phyloP scores from a whole-genome alignment of 2,113 vertebrate genomes.

The Crotalus tigris region DNA sequence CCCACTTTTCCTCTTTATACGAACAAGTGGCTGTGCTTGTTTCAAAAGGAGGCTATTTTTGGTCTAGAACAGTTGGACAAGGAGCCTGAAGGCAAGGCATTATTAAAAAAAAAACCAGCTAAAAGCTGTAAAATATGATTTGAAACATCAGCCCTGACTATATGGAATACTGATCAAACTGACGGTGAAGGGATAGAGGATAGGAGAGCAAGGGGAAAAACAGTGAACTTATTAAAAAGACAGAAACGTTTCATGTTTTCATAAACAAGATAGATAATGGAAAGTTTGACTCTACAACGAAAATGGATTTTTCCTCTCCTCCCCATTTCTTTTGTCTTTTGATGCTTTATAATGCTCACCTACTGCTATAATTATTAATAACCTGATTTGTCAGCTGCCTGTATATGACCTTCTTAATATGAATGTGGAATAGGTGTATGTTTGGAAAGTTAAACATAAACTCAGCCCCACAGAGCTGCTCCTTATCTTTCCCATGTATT shows the following conservation, averaged over 20 bases:
- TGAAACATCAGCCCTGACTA: slow-evolving; percentile 10
- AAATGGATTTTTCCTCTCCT: not conserved
- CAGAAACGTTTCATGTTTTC: not conserved
- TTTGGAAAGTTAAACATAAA: not conserved
- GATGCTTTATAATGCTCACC: not conserved
- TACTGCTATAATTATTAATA: not conserved
- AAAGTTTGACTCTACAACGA: not conserved
- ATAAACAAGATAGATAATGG: not conserved
- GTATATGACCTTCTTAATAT: not conserved
- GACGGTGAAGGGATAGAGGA: not conserved
- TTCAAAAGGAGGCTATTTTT: slow-evolving; percentile 53
- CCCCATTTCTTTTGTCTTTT: not conserved
- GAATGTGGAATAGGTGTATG: not conserved
- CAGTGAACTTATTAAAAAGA: not conserved
- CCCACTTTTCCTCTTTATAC: not conserved
- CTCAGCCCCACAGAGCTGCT: not conserved
- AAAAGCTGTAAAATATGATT: slow-evolving; percentile 33
- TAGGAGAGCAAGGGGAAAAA: not conserved
- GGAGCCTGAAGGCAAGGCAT: slow-evolving; percentile 31
- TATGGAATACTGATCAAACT: not conserved
- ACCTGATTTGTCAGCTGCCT: not conserved
- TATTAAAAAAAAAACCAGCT: slow-evolving; percentile 29
- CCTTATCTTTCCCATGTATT: not conserved
- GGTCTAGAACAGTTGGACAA: slow-evolving; percentile 46
- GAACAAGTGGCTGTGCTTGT: slow-evolving; percentile 49